Conservation (phyloP, 2,888 invertebrate species). For the Nephrotoma flavescens region DNA sequence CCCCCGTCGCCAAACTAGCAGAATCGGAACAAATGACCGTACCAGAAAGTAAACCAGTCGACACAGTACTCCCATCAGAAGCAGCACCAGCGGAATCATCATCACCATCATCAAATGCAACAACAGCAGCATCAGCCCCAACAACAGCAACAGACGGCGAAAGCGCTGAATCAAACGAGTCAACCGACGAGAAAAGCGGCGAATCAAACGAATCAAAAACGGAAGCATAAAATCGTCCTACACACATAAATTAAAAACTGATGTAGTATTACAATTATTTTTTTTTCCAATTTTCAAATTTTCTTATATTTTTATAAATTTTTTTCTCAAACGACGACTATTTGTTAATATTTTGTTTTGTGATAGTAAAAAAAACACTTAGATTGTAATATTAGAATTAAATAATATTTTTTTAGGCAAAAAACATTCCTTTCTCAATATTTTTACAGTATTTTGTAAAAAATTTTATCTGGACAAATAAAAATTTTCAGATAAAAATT, state of each 20-base stretch:
- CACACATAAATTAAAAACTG: constrained; percentile 10
- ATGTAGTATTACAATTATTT: neutral
- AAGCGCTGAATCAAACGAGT: constrained; percentile 16
- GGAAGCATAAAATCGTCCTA: constrained; percentile 10
- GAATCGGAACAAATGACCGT: constrained; percentile 11
- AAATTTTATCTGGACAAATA: neutral
- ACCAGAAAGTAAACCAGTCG: neutral
- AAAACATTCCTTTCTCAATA: neutral
- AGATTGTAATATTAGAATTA: neutral
- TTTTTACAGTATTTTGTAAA: neutral
- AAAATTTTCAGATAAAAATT: constrained; percentile 1
- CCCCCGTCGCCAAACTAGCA: neutral
- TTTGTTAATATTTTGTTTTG: neutral
- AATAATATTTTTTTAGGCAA: neutral
- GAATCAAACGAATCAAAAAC: constrained; percentile 22
- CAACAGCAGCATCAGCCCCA: neutral
- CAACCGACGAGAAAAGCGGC: constrained; percentile 18
- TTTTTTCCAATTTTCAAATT: neutral
- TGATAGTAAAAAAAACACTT: neutral
- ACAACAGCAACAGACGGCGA: constrained; percentile 7
- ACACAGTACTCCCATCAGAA: neutral
- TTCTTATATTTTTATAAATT: neutral
- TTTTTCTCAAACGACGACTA: neutral
- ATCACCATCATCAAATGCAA: neutral
- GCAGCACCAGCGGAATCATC: neutral